phyloP scores from a whole-genome alignment of 2,888 invertebrate species.

The Zelleria hepariella region DNA sequence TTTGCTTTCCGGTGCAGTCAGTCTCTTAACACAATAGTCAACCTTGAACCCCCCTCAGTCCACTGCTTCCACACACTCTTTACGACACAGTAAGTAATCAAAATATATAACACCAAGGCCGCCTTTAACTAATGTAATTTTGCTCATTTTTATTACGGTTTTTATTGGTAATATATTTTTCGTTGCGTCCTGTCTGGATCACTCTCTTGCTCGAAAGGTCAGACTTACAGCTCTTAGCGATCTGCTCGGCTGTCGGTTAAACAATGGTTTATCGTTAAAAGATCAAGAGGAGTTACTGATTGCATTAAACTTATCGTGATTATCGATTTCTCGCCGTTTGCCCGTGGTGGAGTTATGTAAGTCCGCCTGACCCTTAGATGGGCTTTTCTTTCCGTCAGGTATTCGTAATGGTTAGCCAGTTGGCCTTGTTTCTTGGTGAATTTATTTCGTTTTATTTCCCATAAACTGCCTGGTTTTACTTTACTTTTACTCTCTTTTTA shows the following conservation, averaged over 20 bases:
- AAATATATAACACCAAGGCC: background rate
- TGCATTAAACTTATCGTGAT: conserved; percentile 29
- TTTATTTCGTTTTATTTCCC: background rate
- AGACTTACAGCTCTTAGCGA: conserved; percentile 14
- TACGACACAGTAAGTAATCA: background rate
- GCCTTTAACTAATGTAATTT: background rate
- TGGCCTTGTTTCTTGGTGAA: background rate
- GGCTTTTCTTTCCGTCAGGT: background rate
- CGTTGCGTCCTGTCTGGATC: background rate
- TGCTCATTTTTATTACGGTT: background rate
- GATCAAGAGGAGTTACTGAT: conserved; percentile 9
- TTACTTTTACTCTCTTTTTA: background rate
- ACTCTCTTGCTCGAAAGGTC: background rate
- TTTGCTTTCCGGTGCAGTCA: background rate
- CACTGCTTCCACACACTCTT: background rate
- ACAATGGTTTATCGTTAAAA: conserved; percentile 1
- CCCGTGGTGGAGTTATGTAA: background rate
- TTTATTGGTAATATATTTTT: background rate
- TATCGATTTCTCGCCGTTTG: conserved; percentile 37
- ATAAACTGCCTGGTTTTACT: background rate
- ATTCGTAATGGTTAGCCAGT: background rate
- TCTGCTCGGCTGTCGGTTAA: background rate
- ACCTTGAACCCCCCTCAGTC: background rate
- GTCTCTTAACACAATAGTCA: background rate
- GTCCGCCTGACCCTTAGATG: background rate